Conservation (phyloP, 2,113 vertebrate species). For the Aplodontia rufa region DNA sequence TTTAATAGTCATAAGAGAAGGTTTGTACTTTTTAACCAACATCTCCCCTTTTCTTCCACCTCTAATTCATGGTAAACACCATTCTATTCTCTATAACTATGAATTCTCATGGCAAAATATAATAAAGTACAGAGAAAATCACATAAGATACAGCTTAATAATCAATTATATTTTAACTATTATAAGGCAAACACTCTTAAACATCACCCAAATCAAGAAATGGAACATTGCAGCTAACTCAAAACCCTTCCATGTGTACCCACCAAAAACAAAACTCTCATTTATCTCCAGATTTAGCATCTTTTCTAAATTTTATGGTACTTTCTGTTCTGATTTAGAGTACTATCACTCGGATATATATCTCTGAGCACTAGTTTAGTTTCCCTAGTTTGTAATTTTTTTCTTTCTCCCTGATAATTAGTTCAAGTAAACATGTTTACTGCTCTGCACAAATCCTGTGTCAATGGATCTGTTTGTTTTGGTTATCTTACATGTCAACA, state of each 20-base stretch:
- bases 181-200: neutral
- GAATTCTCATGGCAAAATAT: neutral
- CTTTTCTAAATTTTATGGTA: neutral
- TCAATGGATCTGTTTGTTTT: neutral
- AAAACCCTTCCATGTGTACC: neutral
- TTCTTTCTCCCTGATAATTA: neutral
- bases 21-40: neutral
- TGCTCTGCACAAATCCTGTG: neutral
- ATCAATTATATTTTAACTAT: neutral
- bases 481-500: slow-evolving; percentile 28
- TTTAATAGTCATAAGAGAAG: neutral
- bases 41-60: neutral
- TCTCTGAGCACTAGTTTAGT: neutral
- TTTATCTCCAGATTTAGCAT: neutral
- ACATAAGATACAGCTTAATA: neutral
- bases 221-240: neutral
- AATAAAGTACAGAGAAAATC: neutral
- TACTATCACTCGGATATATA: neutral
- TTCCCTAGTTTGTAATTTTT: neutral
- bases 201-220: neutral
- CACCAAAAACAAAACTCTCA: neutral
- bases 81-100: neutral
- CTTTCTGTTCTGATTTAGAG: neutral
- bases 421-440: neutral
- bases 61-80: neutral